Conservation (phyloP, 92 coral and sea anemone species). For the Palythoa heliodiscus region DNA sequence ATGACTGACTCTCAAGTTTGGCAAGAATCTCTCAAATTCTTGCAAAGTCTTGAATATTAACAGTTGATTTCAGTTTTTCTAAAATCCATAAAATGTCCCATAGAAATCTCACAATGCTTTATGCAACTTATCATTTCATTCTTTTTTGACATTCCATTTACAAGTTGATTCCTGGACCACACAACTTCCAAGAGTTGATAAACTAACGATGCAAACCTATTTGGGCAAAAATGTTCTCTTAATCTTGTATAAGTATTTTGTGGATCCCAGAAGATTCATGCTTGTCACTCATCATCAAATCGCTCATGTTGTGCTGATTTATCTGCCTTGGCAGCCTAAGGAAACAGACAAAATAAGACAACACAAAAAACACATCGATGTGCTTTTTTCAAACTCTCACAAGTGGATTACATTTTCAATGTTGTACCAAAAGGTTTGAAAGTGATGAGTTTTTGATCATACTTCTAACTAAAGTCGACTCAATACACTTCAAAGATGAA, state of each 20-base stretch:
- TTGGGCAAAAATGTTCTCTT: background rate
- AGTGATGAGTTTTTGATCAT: too few species aligned
- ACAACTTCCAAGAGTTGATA: background rate
- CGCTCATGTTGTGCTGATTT: conserved; percentile 10
- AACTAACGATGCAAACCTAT: background rate
- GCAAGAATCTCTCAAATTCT: too few species aligned
- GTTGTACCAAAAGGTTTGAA: too few species aligned
- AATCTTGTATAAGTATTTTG: background rate
- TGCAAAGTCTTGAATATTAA: too few species aligned
- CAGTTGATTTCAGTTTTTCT: too few species aligned
- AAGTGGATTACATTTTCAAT: too few species aligned
- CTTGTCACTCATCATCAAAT: conserved; percentile 12
- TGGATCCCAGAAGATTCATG: background rate
- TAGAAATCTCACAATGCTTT: background rate
- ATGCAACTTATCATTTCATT: background rate
- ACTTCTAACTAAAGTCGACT: too few species aligned
- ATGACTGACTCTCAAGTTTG: background rate
- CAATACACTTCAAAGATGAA: too few species aligned
- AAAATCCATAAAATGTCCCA: background rate
- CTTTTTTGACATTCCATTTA: background rate
- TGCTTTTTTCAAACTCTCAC: too few species aligned
- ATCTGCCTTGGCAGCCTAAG: conserved; percentile 11
- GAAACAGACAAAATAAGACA: background rate
- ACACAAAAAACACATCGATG: background rate
- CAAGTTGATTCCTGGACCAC: background rate